phyloP scores from a whole-genome alignment of 1,140 invertebrate species.

The Leptopilina boulardi region DNA sequence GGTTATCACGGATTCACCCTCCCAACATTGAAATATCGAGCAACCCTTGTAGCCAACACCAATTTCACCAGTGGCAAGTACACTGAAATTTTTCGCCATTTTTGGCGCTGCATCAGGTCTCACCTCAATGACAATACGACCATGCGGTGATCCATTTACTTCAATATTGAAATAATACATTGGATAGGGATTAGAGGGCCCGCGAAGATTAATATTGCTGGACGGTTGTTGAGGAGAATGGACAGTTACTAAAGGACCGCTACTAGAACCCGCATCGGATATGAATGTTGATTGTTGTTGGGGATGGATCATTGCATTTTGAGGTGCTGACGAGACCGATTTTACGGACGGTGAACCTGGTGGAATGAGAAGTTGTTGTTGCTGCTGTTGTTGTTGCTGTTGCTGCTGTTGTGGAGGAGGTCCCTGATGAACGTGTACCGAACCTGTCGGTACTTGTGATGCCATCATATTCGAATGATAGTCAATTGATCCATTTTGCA shows the following conservation, averaged over 20 bases:
- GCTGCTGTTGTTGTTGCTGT: conserved; percentile 52
- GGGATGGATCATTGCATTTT: conserved; percentile 70
- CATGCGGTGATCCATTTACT: conserved; percentile 81
- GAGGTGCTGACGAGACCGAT: conserved; percentile 60
- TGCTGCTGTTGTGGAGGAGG: conserved; percentile 60
- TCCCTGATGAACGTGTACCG: conserved; percentile 65
- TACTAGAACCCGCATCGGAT: conserved; percentile 61
- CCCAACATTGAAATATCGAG: conserved; percentile 89
- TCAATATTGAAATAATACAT: conserved; percentile 88
- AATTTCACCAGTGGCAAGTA: conserved; percentile 86
- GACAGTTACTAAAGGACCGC: conserved; percentile 70
- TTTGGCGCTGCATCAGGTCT: conserved; percentile 90
- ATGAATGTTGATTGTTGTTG: conserved; percentile 69
- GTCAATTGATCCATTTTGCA: conserved; percentile 78
- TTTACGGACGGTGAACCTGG: conserved; percentile 72
- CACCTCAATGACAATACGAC: conserved; percentile 89
- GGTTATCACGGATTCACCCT: conserved; percentile 87
- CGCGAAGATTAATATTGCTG: conserved; percentile 63
- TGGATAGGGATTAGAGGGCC: conserved; percentile 78
- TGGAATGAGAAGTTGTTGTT: conserved; percentile 68
- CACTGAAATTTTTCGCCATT: conserved; percentile 93
- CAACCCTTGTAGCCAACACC: conserved; percentile 88
- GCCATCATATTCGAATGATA: conserved; percentile 72
- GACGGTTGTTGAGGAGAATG: conserved; percentile 72
- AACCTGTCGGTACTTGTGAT: conserved; percentile 62